These are phyloP conservation scores for Chironomus tentans DNA, from an alignment of 2,888 invertebrate species.

Conservation along the genomic window DNA sequence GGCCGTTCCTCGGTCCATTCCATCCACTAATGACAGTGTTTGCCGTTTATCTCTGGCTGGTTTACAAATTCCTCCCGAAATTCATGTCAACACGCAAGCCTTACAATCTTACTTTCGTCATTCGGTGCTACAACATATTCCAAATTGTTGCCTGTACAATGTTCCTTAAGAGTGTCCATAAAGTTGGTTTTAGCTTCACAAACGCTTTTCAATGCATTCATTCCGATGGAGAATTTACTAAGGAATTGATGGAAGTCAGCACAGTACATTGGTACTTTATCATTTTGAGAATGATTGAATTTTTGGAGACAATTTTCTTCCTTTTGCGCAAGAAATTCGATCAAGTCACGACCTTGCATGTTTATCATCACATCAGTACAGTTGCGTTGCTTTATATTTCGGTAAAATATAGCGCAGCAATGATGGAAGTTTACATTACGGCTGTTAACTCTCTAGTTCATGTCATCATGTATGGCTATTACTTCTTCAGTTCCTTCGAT, in stretches of 20 bases:
- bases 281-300: conserved; percentile 43
- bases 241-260: background rate
- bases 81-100: background rate
- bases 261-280: background rate
- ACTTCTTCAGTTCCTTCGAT: conserved; percentile 36
- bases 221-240: background rate
- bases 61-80: background rate
- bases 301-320: conserved; percentile 48
- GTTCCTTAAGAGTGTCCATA: background rate
- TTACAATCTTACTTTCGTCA: background rate
- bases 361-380: conserved; percentile 47
- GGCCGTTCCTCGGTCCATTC: background rate
- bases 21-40: background rate
- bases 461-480: conserved; percentile 48
- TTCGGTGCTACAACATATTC: background rate
- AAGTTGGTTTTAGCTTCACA: background rate
- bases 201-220: background rate
- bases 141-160: background rate
- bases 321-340: conserved; percentile 46
- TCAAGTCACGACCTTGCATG: conserved; percentile 45
- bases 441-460: conserved; percentile 46
- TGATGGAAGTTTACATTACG: conserved; percentile 43
- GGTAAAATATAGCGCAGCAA: conserved; percentile 46
- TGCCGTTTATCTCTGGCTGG: background rate
- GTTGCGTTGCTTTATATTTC: conserved; percentile 42